Percentiles rank a stretch among this genome's conserved stretches.
Conservation (phyloP, 1,140 invertebrate species). For the Neodiprion lecontei region DNA sequence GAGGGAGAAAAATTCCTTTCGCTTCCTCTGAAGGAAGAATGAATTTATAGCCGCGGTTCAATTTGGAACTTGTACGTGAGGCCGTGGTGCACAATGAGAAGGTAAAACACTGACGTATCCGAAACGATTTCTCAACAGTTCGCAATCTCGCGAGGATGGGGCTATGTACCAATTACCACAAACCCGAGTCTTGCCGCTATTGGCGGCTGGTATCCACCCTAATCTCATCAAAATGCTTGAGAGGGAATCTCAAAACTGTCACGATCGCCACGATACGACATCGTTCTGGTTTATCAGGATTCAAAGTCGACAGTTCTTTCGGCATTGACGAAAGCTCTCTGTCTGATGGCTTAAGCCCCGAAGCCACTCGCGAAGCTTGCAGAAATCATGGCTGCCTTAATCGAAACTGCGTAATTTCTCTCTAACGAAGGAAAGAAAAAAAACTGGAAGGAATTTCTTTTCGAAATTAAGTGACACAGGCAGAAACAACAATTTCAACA, state of each 20-base stretch:
- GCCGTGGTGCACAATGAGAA: neutral
- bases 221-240: neutral
- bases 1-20: too few species aligned
- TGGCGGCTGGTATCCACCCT: too few species aligned
- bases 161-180: neutral
- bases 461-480: too few species aligned
- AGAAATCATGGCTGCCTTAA: neutral
- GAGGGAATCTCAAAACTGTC: neutral
- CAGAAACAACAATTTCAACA: too few species aligned
- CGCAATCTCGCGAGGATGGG: neutral
- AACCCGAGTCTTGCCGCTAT: neutral
- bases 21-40: too few species aligned
- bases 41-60: too few species aligned
- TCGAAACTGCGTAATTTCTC: too few species aligned
- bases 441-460: too few species aligned
- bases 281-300: constrained; percentile 1
- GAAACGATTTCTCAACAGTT: neutral
- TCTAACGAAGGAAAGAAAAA: too few species aligned
- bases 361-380: neutral
- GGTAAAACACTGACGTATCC: neutral
- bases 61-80: neutral
- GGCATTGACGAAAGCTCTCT: neutral
- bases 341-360: neutral
- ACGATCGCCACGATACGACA: neutral
- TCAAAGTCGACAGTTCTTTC: neutral